Evolutionary conservation across 2,888 invertebrate genomes (phyloP), one percentile per base, ranked within the genome.

Genomic region (Agrochola macilenta): DNA sequence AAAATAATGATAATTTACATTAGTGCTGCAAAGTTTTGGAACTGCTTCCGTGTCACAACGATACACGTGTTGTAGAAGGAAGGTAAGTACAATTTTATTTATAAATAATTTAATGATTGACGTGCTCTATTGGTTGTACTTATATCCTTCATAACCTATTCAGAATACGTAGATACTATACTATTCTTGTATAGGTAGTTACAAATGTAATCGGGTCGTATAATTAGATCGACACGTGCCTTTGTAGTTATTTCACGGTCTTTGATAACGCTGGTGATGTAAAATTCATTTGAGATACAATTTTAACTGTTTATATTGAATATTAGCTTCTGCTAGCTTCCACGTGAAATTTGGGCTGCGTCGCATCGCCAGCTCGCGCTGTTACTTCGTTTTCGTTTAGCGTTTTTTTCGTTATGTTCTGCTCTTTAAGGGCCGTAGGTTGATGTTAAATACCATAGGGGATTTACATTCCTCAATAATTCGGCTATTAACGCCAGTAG

Each of bases 231-330:
- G 12, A 69, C 73, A 60, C 58, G 26, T 77, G 39, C 60, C n/a
- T 52, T n/a, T 70, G 58, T 65, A 5, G 65, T n/a, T 70, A 63
- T 72, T 72, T 61, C 71, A 76, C 23, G 76, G 46, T 68, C 86
- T 52, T 63, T 54, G 12, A 3, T 57, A 20, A 65, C 72, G 66
- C 60, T 61, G 46, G 35, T 72, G 30, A 82, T 86, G 64, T 84
- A 79, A 84, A 82, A 88, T 88, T 89, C 74, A 88, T 86, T 68
- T 9, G 23, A 57, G 52, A 20, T 70, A 57, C 69, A 63, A 26
- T 77, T 75, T 57, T 73, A 74, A 76, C 57, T 72, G 57, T 52
- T 74, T 49, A 57, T 77, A 74, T 78, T 17, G 46, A 68, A 75
- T 69, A 72, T 20, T 8, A n/a, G 7, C 20, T 52, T 52, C 8